Evolutionary conservation across 2,113 vertebrate genomes (phyloP), one percentile per base, ranked within the genome.

Genomic region (Coturnix japonica): DNA sequence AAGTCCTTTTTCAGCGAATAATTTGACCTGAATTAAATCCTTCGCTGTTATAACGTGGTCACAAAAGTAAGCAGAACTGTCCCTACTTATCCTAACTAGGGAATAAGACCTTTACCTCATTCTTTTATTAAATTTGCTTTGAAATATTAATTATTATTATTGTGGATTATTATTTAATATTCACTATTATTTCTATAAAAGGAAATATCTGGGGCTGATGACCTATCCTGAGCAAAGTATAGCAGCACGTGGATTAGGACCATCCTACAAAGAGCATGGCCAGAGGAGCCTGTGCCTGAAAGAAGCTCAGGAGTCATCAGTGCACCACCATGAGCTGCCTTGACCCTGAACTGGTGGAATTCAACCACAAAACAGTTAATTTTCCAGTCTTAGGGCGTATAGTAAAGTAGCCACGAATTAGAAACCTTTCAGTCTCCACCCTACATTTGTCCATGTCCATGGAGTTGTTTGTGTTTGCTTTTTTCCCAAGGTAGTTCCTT

Each of bases 1-100:
- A 74, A 26, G 11, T 69, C 26, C 66, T 81, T 87, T 89, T 89
- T 87, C 44, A 18, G 59, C 15, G 67, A 49, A 73, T 90, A 53
- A 41, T 85, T 93, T 80, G 49, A 53, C 71, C 53, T 72, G 60
- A 81, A 54, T 25, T 16, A 77, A 81, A 59, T 71, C 35, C 13
- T 79, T 67, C 0, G 0, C 77, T 90, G 53, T 44, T 8, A 0
- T 47, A 66, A 59, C 5, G 25, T 67, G 75, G 33, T 46, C 78
- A 44, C 41, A 44, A 64, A 85, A 81, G 31, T 5, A 44, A 90
- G 65, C 3, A 30, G 76, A 85, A 37, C 35, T 31, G 35, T 15
- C 33, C 7, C 2, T 54, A 2, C 46, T 51, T 33, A 26, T 43
- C 47, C 63, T 51, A 65, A 0, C 4, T 73, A 57, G 47, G 13